Percentiles rank a stretch among this genome's conserved stretches.
Conservation (phyloP, 2,113 vertebrate species). For the Clarias batrachus region DNA sequence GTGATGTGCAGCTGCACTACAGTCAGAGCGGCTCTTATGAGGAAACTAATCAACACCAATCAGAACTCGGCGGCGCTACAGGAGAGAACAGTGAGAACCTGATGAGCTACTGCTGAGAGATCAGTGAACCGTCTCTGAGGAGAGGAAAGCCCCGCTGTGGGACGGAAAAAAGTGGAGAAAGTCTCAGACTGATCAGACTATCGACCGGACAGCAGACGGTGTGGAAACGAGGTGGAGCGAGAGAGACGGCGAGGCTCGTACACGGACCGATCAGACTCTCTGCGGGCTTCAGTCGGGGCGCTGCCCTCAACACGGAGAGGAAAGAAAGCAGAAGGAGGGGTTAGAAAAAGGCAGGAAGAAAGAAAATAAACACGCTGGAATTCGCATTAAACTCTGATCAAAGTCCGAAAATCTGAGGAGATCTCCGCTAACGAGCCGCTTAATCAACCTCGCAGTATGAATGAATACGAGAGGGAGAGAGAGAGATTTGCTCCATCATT, state of each 20-base stretch:
- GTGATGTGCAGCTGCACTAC: background rate
- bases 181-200: background rate
- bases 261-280: background rate
- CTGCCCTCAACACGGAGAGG: conserved; percentile 19
- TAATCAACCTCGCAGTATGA: conserved; percentile 49
- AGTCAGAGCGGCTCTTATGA: background rate
- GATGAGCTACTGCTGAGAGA: background rate
- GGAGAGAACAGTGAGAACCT: background rate
- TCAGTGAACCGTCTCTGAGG: background rate
- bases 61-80: background rate
- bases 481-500: background rate
- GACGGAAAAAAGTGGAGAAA: no score
- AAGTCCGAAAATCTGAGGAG: conserved; percentile 50
- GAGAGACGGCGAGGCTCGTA: conserved; percentile 25
- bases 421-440: conserved; percentile 51
- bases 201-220: background rate
- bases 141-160: background rate
- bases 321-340: background rate
- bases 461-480: background rate
- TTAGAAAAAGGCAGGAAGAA: conserved; percentile 37
- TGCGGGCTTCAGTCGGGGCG: background rate
- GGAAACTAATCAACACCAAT: background rate
- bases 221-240: background rate
- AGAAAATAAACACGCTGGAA: conserved; percentile 46
- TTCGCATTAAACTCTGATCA: conserved; percentile 58